A percentile compares a stretch with the other conserved stretches of the same genome.
Conservation (phyloP, 2,797 vertebrate species). For the Orestias chungarensis region DNA sequence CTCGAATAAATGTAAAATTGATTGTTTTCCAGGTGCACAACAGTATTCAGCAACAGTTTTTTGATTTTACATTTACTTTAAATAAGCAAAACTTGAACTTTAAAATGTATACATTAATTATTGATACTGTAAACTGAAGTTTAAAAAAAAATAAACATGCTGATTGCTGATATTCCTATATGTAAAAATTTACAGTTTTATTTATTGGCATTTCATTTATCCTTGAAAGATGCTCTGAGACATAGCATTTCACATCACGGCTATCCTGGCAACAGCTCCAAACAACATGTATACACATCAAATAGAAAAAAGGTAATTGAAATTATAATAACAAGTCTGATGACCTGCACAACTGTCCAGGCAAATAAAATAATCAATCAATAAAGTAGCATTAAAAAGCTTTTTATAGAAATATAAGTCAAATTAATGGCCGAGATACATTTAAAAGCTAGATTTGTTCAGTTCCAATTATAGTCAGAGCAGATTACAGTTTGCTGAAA, state of each 20-base stretch:
- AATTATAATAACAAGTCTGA: neutral
- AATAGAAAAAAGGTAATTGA: neutral
- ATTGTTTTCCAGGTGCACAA: neutral
- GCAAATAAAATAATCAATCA: neutral
- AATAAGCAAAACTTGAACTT: slow-evolving; percentile 1
- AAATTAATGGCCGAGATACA: neutral
- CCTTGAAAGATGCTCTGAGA: neutral
- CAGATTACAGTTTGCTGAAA: neutral
- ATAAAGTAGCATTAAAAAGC: neutral
- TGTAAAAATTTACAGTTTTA: neutral
- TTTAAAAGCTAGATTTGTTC: neutral
- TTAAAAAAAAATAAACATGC: no score
- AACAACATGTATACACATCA: neutral
- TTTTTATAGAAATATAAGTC: neutral
- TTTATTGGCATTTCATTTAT: neutral
- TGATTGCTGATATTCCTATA: neutral
- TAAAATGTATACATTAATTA: neutral
- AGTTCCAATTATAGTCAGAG: neutral
- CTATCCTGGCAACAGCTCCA: neutral
- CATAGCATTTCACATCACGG: neutral
- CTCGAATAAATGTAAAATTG: neutral
- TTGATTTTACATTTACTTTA: neutral
- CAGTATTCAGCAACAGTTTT: neutral
- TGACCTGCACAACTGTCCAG: no score
- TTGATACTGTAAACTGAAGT: no score